Base-by-base conservation (phyloP, 2,797 vertebrate species). In the Acrossocheilus wenchowensis region DNA sequence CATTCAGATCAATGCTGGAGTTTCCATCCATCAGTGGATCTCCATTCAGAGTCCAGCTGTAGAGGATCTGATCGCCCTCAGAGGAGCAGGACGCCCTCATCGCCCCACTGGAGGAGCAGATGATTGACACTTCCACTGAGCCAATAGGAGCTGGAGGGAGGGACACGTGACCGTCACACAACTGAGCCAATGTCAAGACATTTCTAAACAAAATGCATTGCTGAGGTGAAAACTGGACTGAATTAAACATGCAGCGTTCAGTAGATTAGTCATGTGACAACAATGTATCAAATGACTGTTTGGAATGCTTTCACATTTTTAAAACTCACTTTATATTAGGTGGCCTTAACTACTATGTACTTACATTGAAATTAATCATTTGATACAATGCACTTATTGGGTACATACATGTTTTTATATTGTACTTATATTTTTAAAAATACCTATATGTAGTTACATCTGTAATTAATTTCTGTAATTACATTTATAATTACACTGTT, bases 91-190 rank as follows among this genome's bases (percentile, higher is more conserved):
- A 66, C 60, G 17, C 78, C 30, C n/a, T 43, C 39, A 1, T 82
- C 15, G 8, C 1, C 2, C 19, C 39, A 43, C 9, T 68, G 30
- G 41, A 88, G n/a, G 60, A 77, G 72, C 83, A 82, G 26, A 3
- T 82, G 62, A 52, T 4, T 9, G 41, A 62, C 78, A 85, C 9
- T 6, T 88, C 0, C 83, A 88, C 83, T 36, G 78, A 85, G 41
- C 62, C 19, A 79, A 88, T 43, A 10, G 23, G 74, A 60, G 78
- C 48, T 85, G 71, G 19, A 72, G 26, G 48, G 30, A 45, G 19
- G 34, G 7, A 19, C 50, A 54, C 12, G 41, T 26, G 43, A 68
- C 5, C 12, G n/a, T 52, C 36, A 72, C 36, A 39, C 17, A 39
- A 71, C 4, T 2, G 4, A 71, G 26, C 1, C 69, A 72, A 15